These are phyloP conservation scores for Pomacea canaliculata DNA, from an alignment of 2,888 invertebrate genomes.

Conservation along the genomic window DNA sequence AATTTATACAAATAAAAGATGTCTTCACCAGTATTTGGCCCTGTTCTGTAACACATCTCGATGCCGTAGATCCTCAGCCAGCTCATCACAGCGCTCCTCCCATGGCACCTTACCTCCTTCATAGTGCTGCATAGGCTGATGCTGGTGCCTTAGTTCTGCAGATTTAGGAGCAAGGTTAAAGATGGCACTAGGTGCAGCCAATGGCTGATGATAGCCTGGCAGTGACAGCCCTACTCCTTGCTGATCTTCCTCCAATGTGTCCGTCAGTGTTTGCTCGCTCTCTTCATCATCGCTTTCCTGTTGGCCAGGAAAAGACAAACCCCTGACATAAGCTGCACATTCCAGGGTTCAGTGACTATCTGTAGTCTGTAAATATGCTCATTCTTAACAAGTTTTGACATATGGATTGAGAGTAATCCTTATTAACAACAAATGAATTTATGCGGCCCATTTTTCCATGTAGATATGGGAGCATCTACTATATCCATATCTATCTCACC, in stretches of 20 bases:
- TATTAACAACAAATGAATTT: no score
- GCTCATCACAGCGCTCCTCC: constrained; percentile 40
- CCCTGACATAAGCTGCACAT: neutral
- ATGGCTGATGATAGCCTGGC: constrained; percentile 59
- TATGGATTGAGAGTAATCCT: no score
- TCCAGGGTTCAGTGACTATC: neutral
- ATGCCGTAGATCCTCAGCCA: constrained; percentile 58
- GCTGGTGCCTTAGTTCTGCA: neutral
- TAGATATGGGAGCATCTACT: no score
- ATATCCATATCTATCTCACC: no score
- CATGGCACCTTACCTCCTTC: constrained; percentile 18
- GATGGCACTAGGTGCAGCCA: constrained; percentile 11
- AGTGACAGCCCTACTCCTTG: constrained; percentile 54
- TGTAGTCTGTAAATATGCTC: no score
- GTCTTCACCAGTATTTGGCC: constrained; percentile 60
- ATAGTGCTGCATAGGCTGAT: constrained; percentile 1
- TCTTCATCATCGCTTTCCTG: constrained; percentile 24
- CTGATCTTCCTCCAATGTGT: constrained; percentile 48
- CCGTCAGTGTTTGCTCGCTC: constrained; percentile 38
- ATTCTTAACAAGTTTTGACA: no score
- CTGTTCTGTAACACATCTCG: constrained; percentile 59
- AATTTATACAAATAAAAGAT: no score
- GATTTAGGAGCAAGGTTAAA: neutral
- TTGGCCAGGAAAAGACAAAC: neutral
- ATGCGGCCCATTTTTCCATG: no score